Evolutionary conservation across 2,888 invertebrate species (phyloP).

Genomic region (Orchesella flavescens): DNA sequence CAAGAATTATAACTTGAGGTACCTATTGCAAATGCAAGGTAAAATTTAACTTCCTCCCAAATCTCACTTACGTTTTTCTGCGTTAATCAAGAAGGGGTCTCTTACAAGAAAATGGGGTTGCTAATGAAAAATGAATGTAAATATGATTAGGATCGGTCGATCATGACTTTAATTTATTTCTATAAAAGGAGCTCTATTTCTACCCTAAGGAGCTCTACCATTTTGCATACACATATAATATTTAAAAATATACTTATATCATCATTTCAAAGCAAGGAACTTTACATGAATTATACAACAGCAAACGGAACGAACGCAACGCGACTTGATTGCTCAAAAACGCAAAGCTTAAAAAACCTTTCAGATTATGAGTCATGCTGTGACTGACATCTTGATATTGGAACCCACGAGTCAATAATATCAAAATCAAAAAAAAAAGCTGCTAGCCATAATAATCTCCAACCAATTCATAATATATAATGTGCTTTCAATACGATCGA

Average conservation of each 20-base stretch:
- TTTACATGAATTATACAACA: neutral
- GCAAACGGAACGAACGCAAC: neutral
- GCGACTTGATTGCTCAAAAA: constrained; percentile 18
- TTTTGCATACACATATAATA: neutral
- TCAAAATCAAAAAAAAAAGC: constrained; percentile 40
- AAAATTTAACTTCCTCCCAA: too few relatives aligned
- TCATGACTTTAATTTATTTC: constrained; percentile 69
- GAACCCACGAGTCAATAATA: constrained; percentile 41
- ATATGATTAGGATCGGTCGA: constrained; percentile 51
- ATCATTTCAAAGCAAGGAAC: too few relatives aligned
- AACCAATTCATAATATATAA: neutral
- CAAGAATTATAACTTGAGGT: too few relatives aligned
- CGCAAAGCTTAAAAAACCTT: neutral
- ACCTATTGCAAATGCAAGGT: too few relatives aligned
- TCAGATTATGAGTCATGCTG: constrained; percentile 46
- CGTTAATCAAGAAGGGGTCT: constrained; percentile 5
- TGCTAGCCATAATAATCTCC: constrained; percentile 45
- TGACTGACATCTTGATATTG: constrained; percentile 56
- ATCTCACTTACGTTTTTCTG: constrained; percentile 5
- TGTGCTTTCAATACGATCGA: neutral
- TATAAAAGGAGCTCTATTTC: constrained; percentile 69
- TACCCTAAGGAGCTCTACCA: constrained; percentile 1
- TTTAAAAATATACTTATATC: neutral
- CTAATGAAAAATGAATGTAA: constrained; percentile 40
- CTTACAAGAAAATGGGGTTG: constrained; percentile 10